Conservation (phyloP, 2,888 invertebrate species). For the Ichneumoninae sp. region DNA sequence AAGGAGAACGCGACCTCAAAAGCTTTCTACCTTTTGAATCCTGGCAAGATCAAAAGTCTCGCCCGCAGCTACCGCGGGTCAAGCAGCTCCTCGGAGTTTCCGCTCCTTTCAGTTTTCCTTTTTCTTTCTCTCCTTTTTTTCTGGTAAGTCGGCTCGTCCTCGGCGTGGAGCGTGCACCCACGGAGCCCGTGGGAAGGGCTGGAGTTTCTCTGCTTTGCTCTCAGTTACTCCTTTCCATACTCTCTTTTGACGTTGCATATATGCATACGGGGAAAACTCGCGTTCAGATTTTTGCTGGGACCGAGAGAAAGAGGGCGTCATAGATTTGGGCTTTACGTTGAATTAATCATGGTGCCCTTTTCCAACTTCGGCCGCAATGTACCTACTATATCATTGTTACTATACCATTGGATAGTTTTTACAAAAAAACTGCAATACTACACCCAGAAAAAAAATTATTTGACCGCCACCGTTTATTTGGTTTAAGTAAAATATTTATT, state of each 20-base stretch:
- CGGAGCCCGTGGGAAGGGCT: constrained; percentile 50
- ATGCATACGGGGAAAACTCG: constrained; percentile 37
- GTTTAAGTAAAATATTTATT: too few relatives aligned
- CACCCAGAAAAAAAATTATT: too few relatives aligned
- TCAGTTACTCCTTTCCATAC: constrained; percentile 43
- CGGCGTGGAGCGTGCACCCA: constrained; percentile 45
- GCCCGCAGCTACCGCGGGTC: constrained; percentile 69
- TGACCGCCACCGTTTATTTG: too few relatives aligned
- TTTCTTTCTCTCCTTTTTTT: constrained; percentile 29
- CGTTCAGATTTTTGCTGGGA: constrained; percentile 27
- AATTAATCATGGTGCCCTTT: constrained; percentile 55
- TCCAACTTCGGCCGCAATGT: constrained; percentile 11
- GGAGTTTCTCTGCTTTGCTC: constrained; percentile 44
- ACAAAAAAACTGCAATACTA: neutral
- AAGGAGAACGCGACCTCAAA: constrained; percentile 62
- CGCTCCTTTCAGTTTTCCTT: constrained; percentile 34
- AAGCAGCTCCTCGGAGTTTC: constrained; percentile 63
- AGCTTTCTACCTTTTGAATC: constrained; percentile 71
- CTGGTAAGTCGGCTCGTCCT: constrained; percentile 25
- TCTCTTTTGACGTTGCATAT: constrained; percentile 49
- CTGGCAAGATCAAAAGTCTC: constrained; percentile 74
- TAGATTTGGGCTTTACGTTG: constrained; percentile 37
- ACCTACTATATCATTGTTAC: constrained; percentile 33
- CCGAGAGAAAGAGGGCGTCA: neutral
- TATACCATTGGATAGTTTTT: constrained; percentile 26